phyloP scores from a whole-genome alignment of 2,797 vertebrate species.

The Stomatorhinus walkeri region DNA sequence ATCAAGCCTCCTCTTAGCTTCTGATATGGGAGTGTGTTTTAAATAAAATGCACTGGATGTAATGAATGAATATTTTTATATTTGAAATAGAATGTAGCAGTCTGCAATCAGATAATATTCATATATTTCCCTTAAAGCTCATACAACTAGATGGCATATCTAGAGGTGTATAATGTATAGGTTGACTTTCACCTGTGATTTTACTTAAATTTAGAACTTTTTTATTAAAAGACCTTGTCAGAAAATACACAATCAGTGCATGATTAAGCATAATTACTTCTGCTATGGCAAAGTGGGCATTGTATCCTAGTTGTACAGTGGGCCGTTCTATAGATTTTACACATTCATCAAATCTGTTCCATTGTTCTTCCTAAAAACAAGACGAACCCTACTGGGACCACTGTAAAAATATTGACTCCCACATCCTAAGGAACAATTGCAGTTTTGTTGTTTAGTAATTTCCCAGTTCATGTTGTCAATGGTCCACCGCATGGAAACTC shows the following conservation, averaged over 20 bases:
- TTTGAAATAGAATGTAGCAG: not conserved
- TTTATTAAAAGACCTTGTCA: not conserved
- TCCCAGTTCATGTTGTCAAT: not conserved
- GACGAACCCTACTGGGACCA: not conserved
- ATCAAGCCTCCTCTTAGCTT: not conserved
- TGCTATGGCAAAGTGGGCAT: not conserved
- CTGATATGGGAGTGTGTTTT: not conserved
- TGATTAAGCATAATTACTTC: not conserved
- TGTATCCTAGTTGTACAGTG: not conserved
- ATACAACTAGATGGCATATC: not conserved
- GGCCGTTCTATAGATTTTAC: not conserved
- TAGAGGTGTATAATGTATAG: not conserved
- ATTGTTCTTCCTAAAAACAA: not conserved
- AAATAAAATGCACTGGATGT: not conserved
- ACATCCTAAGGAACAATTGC: not conserved
- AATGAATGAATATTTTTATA: not conserved
- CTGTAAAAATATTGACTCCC: not conserved
- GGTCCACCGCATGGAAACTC: conserved; percentile 24
- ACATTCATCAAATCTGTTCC: not conserved
- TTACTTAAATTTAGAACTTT: not conserved
- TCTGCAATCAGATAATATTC: not conserved
- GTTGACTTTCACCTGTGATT: not conserved
- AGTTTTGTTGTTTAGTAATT: not conserved
- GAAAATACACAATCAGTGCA: not conserved
- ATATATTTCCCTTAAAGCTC: not conserved